Evolutionary conservation across 2,797 vertebrate genomes (phyloP), one percentile per base, ranked within the genome.

Genomic region (Clarias fuscus): DNA sequence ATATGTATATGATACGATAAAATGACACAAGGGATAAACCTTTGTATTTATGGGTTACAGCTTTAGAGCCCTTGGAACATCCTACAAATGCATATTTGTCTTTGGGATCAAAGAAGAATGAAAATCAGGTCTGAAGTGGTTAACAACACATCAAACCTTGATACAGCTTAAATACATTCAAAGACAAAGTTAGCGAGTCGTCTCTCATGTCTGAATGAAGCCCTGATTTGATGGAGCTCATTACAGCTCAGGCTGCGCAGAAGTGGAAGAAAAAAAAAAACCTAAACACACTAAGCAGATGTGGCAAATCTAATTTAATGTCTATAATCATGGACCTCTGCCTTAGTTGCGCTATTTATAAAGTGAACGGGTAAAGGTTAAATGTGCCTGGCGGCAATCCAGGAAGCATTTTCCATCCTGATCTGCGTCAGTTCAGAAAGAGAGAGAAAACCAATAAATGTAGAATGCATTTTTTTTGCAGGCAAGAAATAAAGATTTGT

Each of bases 241-340:
- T 82, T 82, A 82, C n/a, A 68, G 64, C n/a, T 7, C 40, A 81
- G 37, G 10, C 79, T 67, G 8, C 8, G 18, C 64, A 67, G 79
- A 22, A 1, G 2, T 82, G 64, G 18, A 53, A 27, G 37, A 11
- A 27, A 68, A 81, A 67, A 82, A 68, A n/a, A 82, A 53, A 53
- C 48, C 43, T 67, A 33, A 82, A 56, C 64, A 82, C 64, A 82
- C 64, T 82, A 67, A 89, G 72, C 90, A 91, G 86, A 91, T 90
- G 91, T 53, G 40, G 30, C 62, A 68, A 72, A 90, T 86, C 80
- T 88, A 86, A 88, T 89, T 88, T 87, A 88, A 88, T 87, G 86
- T 78, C 88, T 89, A 53, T 89, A 90, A 91, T 91, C 85, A 89
- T 53, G 85, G 78, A 76, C 79, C 65, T 78, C 80, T 88, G 83